Evolutionary conservation across 2,888 invertebrate genomes (phyloP).

Genomic region (Agrochola circellaris): DNA sequence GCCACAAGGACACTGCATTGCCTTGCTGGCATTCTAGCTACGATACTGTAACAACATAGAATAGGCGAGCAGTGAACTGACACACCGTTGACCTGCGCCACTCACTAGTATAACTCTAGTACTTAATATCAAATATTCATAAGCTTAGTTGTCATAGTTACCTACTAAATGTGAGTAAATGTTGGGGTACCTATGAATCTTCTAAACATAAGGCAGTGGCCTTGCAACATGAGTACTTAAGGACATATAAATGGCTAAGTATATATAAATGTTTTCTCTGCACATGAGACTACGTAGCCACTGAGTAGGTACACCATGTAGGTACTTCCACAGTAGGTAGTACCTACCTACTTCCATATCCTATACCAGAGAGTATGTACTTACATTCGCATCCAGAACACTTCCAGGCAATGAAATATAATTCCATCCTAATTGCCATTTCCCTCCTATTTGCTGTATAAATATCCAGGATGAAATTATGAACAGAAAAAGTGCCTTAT

Average conservation of each 20-base stretch:
- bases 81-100: not conserved
- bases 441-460: not conserved
- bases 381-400: slow-evolving; percentile 1
- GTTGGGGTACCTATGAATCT: slow-evolving; percentile 23
- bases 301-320: not conserved
- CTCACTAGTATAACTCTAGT: slow-evolving; percentile 53
- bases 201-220: slow-evolving; percentile 35
- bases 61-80: not conserved
- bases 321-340: too few species aligned
- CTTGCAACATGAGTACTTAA: not conserved
- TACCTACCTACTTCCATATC: too few species aligned
- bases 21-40: not conserved
- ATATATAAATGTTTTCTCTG: not conserved
- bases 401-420: not conserved
- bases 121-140: slow-evolving; percentile 78
- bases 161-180: slow-evolving; percentile 42
- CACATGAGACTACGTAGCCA: not conserved
- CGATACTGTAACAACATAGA: slow-evolving; percentile 16
- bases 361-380: not conserved
- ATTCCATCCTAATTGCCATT: not conserved
- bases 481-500: not conserved
- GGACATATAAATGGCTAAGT: too few species aligned
- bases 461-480: not conserved
- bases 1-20: not conserved
- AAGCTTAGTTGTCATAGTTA: slow-evolving; percentile 70